A percentile compares a stretch with the other conserved stretches of the same genome.
These are phyloP conservation scores for Electrophaes corylata DNA, from an alignment of 2,888 invertebrate genomes.

Conservation along the genomic window DNA sequence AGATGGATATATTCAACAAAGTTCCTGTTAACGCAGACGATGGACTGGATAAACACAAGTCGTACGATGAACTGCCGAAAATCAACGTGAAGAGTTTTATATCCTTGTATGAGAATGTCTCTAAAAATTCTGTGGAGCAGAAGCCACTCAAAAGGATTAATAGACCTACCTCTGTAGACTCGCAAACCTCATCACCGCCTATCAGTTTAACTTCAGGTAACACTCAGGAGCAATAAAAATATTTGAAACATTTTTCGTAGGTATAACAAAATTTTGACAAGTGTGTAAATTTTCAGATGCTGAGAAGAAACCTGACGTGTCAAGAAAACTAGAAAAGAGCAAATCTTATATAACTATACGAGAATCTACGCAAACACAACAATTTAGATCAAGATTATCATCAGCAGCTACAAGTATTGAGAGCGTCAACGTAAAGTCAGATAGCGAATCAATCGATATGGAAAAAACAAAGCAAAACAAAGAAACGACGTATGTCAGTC, in stretches of 20 bases:
- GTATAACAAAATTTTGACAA: background rate
- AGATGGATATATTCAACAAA: constrained; percentile 79
- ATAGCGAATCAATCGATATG: constrained; percentile 52
- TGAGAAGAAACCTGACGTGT: constrained; percentile 45
- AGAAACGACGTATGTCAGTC: constrained; percentile 63
- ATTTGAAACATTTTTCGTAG: background rate
- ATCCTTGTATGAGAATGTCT: constrained; percentile 72
- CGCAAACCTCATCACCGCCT: constrained; percentile 49
- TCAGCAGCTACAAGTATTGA: constrained; percentile 49
- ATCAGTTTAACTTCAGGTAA: constrained; percentile 68
- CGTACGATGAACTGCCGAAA: constrained; percentile 75
- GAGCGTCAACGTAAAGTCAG: constrained; percentile 49
- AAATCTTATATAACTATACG: constrained; percentile 16
- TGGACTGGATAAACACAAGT: constrained; percentile 71
- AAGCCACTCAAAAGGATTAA: constrained; percentile 48
- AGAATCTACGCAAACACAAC: constrained; percentile 36
- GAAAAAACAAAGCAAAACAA: constrained; percentile 52
- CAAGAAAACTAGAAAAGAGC: constrained; percentile 22
- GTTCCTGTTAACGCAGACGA: constrained; percentile 48
- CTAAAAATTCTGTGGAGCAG: constrained; percentile 55
- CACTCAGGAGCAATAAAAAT: constrained; percentile 20
- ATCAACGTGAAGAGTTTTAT: constrained; percentile 75
- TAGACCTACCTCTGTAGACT: constrained; percentile 51
- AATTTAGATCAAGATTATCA: constrained; percentile 44
- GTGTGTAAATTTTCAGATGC: constrained; percentile 49